A percentile compares a stretch with the other conserved stretches of the same genome.
Conservation (phyloP, 2,888 invertebrate species). For the Morpho helenor region DNA sequence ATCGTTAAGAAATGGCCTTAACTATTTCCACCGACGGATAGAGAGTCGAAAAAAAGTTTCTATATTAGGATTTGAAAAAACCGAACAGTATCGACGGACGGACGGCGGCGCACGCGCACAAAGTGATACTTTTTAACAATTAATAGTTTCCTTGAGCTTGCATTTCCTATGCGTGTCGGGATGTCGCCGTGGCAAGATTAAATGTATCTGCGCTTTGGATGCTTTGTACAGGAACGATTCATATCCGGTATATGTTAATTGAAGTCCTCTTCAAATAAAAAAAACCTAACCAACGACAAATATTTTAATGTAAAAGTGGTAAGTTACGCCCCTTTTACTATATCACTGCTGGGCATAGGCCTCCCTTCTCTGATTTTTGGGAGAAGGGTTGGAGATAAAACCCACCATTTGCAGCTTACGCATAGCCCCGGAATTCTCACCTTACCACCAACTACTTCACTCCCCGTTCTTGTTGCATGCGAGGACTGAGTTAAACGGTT, state of each 20-base stretch:
- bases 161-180: conserved; percentile 35
- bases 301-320: too few relatives aligned
- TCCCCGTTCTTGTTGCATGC: too few relatives aligned
- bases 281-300: too few relatives aligned
- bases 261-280: too few relatives aligned
- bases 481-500: too few relatives aligned
- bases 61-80: conserved; percentile 36
- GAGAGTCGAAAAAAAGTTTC: conserved; percentile 32
- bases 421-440: too few relatives aligned
- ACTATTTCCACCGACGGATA: conserved; percentile 37
- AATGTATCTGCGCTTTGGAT: conserved; percentile 22
- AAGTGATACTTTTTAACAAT: conserved; percentile 33
- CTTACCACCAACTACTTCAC: too few relatives aligned
- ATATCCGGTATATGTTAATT: conserved; percentile 11
- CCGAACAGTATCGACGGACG: conserved; percentile 25
- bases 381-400: too few relatives aligned
- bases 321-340: too few relatives aligned
- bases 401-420: too few relatives aligned
- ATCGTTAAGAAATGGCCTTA: conserved; percentile 39
- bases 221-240: conserved; percentile 18
- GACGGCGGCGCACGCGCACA: conserved; percentile 31
- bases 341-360: too few relatives aligned
- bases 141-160: conserved; percentile 40
- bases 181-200: conserved; percentile 30
- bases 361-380: too few relatives aligned